Conservation (phyloP, 2,113 vertebrate species). For the Mungos mungo region DNA sequence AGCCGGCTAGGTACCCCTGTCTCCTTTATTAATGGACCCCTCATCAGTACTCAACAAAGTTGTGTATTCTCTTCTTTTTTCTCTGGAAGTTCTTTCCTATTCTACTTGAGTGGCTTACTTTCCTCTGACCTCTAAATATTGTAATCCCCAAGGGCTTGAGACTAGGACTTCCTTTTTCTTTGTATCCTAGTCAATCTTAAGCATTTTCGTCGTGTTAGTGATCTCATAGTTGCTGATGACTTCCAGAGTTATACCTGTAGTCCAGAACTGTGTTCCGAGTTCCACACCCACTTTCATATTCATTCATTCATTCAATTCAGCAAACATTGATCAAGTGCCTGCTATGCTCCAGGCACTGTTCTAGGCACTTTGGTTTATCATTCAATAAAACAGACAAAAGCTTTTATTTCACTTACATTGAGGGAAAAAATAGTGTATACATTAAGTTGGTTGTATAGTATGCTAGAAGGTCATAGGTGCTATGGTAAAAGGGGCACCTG, state of each 20-base stretch:
- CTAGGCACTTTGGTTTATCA: neutral
- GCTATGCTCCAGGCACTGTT: neutral
- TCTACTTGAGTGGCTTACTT: neutral
- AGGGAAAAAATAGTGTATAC: neutral
- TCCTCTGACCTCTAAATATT: neutral
- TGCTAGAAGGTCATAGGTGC: neutral
- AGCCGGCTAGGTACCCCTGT: neutral
- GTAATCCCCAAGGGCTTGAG: neutral
- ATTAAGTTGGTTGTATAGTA: neutral
- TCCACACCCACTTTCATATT: neutral
- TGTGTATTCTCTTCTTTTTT: neutral
- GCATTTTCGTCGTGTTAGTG: neutral
- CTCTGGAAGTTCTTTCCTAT: neutral
- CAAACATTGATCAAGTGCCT: constrained; percentile 14
- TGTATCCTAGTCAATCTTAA: neutral
- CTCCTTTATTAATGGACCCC: neutral
- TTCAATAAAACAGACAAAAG: neutral
- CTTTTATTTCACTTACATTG: neutral
- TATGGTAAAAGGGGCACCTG: neutral
- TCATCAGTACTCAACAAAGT: neutral
- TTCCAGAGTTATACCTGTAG: neutral
- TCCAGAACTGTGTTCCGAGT: neutral
- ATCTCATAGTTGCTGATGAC: neutral
- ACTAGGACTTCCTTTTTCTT: neutral
- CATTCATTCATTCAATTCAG: neutral